A percentile compares a stretch with the other conserved stretches of the same genome.
Conservation (phyloP, 2,797 vertebrate genomes). For the Chloroceryle inda region DNA sequence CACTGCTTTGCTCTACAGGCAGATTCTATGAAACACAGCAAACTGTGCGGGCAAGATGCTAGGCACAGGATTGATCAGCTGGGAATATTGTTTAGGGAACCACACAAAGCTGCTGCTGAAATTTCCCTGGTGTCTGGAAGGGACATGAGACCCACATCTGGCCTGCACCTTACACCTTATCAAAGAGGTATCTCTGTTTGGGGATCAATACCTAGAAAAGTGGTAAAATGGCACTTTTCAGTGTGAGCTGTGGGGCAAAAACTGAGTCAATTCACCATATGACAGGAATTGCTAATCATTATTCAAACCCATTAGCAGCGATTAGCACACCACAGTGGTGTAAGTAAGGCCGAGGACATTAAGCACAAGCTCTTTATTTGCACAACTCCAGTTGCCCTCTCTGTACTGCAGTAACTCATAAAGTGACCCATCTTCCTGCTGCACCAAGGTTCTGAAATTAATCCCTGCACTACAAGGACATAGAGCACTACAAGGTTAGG, state of each 20-base stretch:
- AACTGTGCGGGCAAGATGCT: neutral
- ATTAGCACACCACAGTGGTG: neutral
- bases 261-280: neutral
- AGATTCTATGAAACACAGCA: neutral
- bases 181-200: neutral
- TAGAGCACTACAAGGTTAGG: neutral
- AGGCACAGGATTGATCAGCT: neutral
- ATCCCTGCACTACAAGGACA: fast-evolving
- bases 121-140: neutral
- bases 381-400: neutral
- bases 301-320: neutral
- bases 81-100: neutral
- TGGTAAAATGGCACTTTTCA: neutral
- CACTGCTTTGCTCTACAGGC: neutral
- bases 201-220: neutral
- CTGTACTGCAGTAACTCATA: neutral
- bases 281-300: neutral
- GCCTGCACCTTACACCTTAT: neutral
- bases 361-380: neutral
- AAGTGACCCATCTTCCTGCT: neutral
- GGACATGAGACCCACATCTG: neutral
- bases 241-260: neutral
- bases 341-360: neutral
- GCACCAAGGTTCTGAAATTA: neutral
- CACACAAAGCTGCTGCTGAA: neutral